phyloP scores from a whole-genome alignment of 2,113 vertebrate genomes.

The Manacus vitellinus region DNA sequence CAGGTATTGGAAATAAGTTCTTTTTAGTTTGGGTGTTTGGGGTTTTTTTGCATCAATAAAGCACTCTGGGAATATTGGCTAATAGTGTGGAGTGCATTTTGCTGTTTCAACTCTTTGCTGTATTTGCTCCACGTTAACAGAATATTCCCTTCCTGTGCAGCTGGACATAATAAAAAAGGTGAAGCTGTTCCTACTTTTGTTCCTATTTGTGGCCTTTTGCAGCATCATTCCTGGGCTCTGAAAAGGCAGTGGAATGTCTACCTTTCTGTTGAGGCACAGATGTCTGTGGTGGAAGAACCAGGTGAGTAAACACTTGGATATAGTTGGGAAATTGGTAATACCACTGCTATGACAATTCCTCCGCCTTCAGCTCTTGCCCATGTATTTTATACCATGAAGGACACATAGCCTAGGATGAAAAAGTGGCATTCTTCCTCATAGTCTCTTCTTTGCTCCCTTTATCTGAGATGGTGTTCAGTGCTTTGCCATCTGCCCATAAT shows the following conservation, averaged over 20 bases:
- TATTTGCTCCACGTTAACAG: not conserved
- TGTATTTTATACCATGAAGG: not conserved
- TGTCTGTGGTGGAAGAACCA: not conserved
- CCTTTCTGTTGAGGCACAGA: not conserved
- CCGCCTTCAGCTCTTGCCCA: not conserved
- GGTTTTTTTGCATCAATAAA: not conserved
- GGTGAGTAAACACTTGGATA: not conserved
- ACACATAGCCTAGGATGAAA: rapidly evolving
- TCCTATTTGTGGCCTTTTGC: not conserved
- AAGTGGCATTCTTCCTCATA: not conserved
- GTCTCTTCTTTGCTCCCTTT: not conserved
- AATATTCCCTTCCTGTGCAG: not conserved
- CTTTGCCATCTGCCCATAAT: not conserved
- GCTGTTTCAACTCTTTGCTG: not conserved
- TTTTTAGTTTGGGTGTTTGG: not conserved
- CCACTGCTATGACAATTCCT: not conserved
- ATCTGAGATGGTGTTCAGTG: not conserved
- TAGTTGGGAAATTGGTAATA: not conserved
- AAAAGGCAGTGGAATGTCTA: not conserved
- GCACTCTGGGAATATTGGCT: not conserved
- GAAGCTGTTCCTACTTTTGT: not conserved
- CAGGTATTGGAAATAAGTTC: not conserved
- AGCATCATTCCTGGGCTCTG: not conserved
- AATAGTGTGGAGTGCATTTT: not conserved
- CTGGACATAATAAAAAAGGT: not conserved